These are phyloP conservation scores for Sardina pilchardus DNA, from an alignment of 2,113 vertebrate genomes.

Conservation along the genomic window DNA sequence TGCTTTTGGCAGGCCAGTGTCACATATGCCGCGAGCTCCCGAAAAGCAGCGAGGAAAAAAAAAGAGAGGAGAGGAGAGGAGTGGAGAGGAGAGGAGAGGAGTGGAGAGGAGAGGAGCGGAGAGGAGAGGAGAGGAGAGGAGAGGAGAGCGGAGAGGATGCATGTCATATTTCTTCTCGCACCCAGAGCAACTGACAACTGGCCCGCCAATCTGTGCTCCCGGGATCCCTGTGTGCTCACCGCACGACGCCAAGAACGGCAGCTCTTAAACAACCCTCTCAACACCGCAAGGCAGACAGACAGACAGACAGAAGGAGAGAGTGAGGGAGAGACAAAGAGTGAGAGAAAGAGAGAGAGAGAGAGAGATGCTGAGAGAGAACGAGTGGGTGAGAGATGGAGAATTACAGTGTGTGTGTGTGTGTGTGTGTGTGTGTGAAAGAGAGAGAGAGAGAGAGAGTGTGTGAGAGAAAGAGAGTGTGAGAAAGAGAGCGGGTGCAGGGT, in stretches of 20 bases:
- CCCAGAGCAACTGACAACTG: conserved; percentile 51
- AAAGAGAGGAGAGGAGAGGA: neutral
- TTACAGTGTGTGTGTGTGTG: neutral
- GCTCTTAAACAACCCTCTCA: neutral
- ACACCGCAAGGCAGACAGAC: neutral
- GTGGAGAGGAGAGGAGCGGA: neutral
- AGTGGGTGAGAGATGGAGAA: neutral
- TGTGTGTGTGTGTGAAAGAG: neutral
- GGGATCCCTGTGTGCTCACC: neutral
- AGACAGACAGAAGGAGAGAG: neutral
- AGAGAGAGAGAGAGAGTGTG: neutral
- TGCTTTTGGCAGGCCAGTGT: conserved; percentile 45
- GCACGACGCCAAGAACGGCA: neutral
- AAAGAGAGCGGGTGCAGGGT: neutral
- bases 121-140: neutral
- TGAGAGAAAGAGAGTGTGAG: neutral
- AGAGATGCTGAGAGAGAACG: neutral
- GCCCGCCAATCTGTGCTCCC: conserved; percentile 45
- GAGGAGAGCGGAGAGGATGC: conserved; percentile 3
- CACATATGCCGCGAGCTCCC: conserved; percentile 47
- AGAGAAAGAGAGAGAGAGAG: neutral
- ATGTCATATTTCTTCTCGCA: conserved; percentile 47
- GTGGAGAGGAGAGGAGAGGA: neutral
- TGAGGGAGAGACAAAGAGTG: neutral
- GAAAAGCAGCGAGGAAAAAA: conserved; percentile 24